A percentile compares a stretch with the other conserved stretches of the same genome.
These are phyloP conservation scores for Pipa parva DNA, from an alignment of 2,113 vertebrate genomes.

Conservation along the genomic window DNA sequence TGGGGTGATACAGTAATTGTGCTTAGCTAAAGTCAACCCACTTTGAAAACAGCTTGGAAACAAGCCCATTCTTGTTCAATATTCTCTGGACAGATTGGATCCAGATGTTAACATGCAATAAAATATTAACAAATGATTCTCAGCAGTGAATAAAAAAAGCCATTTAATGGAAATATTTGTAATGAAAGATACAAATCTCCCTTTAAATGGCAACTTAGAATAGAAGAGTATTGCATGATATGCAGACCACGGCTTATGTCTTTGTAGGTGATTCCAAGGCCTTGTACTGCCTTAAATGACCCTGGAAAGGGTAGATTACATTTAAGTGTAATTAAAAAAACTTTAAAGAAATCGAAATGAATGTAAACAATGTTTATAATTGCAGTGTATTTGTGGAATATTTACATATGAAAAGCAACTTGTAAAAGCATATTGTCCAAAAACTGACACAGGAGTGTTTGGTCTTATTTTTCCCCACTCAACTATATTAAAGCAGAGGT, in stretches of 20 bases:
- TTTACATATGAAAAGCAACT: too few relatives aligned
- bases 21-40: neutral
- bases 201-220: neutral
- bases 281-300: neutral
- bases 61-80: constrained; percentile 4
- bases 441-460: too few relatives aligned
- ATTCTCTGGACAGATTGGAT: constrained; percentile 20
- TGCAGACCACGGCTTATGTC: constrained; percentile 3
- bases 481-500: too few relatives aligned
- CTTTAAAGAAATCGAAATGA: too few relatives aligned
- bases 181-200: constrained; percentile 11
- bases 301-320: too few relatives aligned
- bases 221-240: neutral
- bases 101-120: constrained; percentile 37
- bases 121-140: constrained; percentile 37
- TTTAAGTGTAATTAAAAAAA: too few relatives aligned
- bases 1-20: neutral
- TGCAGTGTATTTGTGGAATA: too few relatives aligned
- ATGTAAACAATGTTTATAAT: too few relatives aligned
- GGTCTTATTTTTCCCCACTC: too few relatives aligned
- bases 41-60: constrained; percentile 18
- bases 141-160: constrained; percentile 18
- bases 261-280: too few relatives aligned
- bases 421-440: too few relatives aligned
- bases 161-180: constrained; percentile 24